Evolutionary conservation across 2,888 invertebrate species (phyloP).

Genomic region (Aphelenchoides bicaudatus): DNA sequence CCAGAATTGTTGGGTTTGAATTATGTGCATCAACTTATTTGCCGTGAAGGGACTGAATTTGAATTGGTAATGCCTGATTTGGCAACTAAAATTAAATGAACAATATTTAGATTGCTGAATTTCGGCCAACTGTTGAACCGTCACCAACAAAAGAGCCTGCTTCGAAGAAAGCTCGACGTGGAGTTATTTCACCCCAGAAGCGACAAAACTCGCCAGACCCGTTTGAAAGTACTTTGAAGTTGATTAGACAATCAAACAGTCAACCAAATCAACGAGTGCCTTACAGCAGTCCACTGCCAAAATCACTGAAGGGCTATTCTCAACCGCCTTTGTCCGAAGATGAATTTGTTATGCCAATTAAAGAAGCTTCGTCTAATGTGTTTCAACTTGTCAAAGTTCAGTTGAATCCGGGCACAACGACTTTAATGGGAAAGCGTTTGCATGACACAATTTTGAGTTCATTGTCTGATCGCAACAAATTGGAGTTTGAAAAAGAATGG

Average conservation of each 20-base stretch:
- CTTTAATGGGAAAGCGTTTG: not conserved
- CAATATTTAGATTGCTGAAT: conserved; percentile 9
- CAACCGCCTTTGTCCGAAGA: not conserved
- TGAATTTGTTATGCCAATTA: not conserved
- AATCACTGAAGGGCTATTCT: not conserved
- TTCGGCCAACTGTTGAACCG: not conserved
- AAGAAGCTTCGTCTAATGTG: not conserved
- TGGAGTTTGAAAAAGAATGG: conserved; percentile 11
- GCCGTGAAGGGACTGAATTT: conserved; percentile 4
- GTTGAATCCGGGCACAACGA: not conserved
- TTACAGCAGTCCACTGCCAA: not conserved
- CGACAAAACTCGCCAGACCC: conserved; percentile 1
- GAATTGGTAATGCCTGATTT: conserved; percentile 1
- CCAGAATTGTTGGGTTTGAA: conserved; percentile 5
- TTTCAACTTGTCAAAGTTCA: not conserved
- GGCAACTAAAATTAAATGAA: not conserved
- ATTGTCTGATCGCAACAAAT: not conserved
- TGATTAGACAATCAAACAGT: conserved; percentile 1
- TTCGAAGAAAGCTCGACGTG: conserved; percentile 14
- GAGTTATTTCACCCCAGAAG: conserved; percentile 14
- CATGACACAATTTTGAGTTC: not conserved
- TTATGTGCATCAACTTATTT: conserved; percentile 3
- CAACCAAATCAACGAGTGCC: not conserved
- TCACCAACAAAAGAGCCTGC: conserved; percentile 13
- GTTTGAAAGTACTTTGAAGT: not conserved